These are phyloP conservation scores for Drosophila carrolli DNA, from an alignment of 1,140 invertebrate genomes.

Conservation along the genomic window DNA sequence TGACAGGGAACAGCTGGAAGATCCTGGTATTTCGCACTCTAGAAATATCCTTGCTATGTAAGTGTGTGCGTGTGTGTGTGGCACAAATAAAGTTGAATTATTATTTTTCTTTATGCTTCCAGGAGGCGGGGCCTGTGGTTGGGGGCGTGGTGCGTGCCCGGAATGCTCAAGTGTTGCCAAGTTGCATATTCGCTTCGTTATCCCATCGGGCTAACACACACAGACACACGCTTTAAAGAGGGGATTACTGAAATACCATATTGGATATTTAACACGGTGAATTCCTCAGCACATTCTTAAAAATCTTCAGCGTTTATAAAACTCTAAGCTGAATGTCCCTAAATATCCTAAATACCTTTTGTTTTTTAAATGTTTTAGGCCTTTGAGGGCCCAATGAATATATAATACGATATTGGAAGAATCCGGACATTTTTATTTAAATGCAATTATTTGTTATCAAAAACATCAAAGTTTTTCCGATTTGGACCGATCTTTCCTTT, in stretches of 20 bases:
- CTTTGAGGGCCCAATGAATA: too few species aligned
- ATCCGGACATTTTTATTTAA: too few species aligned
- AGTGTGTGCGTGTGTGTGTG: conserved; percentile 42
- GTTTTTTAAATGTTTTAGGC: not conserved
- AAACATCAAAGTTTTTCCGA: too few species aligned
- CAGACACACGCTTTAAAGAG: conserved; percentile 52
- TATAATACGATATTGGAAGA: too few species aligned
- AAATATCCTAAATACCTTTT: not conserved
- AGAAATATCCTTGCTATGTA: conserved; percentile 39
- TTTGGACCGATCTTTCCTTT: too few species aligned
- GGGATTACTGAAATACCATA: conserved; percentile 54
- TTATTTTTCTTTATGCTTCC: conserved; percentile 78
- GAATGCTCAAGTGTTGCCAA: conserved; percentile 79
- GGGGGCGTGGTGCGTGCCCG: conserved; percentile 64
- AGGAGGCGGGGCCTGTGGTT: conserved; percentile 27
- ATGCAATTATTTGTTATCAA: too few species aligned
- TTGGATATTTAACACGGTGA: conserved; percentile 51
- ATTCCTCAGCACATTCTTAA: conserved; percentile 34
- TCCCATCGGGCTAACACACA: conserved; percentile 45
- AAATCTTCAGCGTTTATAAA: conserved; percentile 18
- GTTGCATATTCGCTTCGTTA: conserved; percentile 73
- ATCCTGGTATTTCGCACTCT: conserved; percentile 33
- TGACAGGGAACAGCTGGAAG: conserved; percentile 76
- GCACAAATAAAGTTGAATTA: conserved; percentile 83
- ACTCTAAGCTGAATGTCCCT: conserved; percentile 1